Evolutionary conservation across 92 coral and sea anemone genomes (phyloP).

Genomic region (Diadumene lineata): DNA sequence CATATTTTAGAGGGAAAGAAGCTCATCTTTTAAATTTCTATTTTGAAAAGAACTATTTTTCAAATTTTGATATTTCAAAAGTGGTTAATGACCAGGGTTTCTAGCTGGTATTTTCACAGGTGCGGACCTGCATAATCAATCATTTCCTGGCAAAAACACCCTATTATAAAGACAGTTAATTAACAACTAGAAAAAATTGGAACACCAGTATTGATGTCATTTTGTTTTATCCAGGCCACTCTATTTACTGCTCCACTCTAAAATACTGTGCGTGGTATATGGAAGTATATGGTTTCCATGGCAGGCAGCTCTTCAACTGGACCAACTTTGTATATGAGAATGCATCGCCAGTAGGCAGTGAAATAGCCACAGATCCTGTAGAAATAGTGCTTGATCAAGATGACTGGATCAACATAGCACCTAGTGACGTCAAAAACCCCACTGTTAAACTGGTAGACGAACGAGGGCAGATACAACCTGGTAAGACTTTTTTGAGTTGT

Average conservation of each 20-base stretch:
- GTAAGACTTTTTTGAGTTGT: too few species aligned
- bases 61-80: too few species aligned
- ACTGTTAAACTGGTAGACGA: constrained; percentile 45
- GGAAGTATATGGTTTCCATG: constrained; percentile 49
- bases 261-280: constrained; percentile 57
- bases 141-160: too few species aligned
- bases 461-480: constrained; percentile 36
- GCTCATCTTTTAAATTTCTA: too few species aligned
- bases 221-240: constrained; percentile 43
- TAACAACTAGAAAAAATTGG: too few species aligned
- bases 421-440: constrained; percentile 49
- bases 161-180: too few species aligned
- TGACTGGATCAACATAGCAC: constrained; percentile 54
- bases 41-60: too few species aligned
- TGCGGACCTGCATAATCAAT: too few species aligned
- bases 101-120: too few species aligned
- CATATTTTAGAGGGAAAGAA: too few species aligned
- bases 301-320: constrained; percentile 60
- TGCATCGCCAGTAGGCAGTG: constrained; percentile 45
- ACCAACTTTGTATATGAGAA: constrained; percentile 67
- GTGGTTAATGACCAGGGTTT: too few species aligned
- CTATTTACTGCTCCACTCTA: constrained; percentile 56
- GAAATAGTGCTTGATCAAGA: constrained; percentile 27
- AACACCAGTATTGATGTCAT: not conserved
- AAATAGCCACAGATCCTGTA: constrained; percentile 67